Percentiles rank a stretch among this genome's conserved stretches.
Evolutionary conservation across 2,888 invertebrate species (phyloP).

Genomic region (Protula sp.): DNA sequence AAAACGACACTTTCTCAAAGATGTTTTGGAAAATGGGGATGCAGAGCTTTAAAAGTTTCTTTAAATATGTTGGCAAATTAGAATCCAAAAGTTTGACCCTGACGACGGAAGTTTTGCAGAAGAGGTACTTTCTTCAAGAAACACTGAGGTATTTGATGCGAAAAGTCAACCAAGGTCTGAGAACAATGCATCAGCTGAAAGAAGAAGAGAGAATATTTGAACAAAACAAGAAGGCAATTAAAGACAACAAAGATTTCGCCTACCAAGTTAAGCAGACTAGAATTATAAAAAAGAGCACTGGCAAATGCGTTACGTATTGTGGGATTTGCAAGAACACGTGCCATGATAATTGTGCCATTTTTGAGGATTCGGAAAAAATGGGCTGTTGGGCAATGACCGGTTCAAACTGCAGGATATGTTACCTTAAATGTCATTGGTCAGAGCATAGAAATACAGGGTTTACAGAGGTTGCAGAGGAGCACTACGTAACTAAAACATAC

Average conservation of each 20-base stretch:
- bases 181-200: not conserved
- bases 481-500: not conserved
- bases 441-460: not conserved
- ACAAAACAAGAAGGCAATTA: not conserved
- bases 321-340: not conserved
- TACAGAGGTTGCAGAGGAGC: not conserved
- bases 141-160: not conserved
- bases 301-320: not conserved
- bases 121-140: not conserved
- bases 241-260: not conserved
- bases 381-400: not conserved
- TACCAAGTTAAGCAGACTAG: not conserved
- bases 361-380: not conserved
- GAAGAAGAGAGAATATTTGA: not conserved
- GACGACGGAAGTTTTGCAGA: not conserved
- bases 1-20: not conserved
- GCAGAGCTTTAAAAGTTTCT: not conserved
- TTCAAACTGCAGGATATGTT: not conserved
- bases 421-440: not conserved
- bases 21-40: not conserved
- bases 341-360: not conserved
- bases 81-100: not conserved
- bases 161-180: not conserved
- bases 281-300: not conserved
- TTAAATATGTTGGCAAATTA: not conserved